Percentiles rank a stretch among this genome's conserved stretches.
These are phyloP conservation scores for Podiceps cristatus DNA, from an alignment of 2,113 vertebrate genomes.

Conservation along the genomic window DNA sequence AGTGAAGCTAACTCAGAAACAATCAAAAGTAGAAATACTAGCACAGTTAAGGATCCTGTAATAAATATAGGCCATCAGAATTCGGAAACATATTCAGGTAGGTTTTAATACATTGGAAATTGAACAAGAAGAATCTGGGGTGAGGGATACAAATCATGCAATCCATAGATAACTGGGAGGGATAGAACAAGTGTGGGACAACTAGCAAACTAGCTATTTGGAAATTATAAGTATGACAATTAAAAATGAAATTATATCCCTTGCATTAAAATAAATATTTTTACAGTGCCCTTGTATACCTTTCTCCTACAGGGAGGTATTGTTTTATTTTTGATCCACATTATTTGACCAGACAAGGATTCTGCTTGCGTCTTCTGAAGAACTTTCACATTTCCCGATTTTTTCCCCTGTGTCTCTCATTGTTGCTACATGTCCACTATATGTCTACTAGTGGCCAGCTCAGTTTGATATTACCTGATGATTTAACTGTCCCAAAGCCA, in stretches of 20 bases:
- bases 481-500: not conserved
- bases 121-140: not conserved
- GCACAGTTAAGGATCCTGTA: not conserved
- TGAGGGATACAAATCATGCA: not conserved
- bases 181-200: not conserved
- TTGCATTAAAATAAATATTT: not conserved
- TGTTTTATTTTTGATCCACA: not conserved
- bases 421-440: not conserved
- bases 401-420: rapidly evolving
- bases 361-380: not conserved
- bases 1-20: not conserved
- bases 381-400: not conserved
- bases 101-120: not conserved
- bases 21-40: not conserved
- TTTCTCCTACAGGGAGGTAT: not conserved
- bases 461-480: not conserved
- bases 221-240: not conserved
- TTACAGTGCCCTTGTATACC: not conserved
- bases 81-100: not conserved
- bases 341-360: not conserved
- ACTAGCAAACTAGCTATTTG: not conserved
- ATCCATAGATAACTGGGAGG: not conserved
- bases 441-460: not conserved
- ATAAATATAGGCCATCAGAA: not conserved
- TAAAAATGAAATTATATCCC: not conserved